These are phyloP conservation scores for Zaprionus lachaisei DNA, from an alignment of 1,140 invertebrate species.

Conservation along the genomic window DNA sequence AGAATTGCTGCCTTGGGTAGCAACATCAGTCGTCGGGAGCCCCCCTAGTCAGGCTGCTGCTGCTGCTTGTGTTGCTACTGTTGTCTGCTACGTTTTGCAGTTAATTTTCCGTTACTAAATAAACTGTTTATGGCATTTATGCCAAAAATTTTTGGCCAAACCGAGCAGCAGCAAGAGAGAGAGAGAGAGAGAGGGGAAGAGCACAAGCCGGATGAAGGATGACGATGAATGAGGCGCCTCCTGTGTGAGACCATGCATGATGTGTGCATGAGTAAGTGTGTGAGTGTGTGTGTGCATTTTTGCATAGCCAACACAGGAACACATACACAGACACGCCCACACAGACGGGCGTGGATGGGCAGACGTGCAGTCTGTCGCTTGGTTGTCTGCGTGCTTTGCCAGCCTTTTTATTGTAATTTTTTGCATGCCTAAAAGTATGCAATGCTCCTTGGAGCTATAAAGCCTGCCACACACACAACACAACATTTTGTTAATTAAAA, in stretches of 20 bases:
- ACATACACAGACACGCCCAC: constrained; percentile 5
- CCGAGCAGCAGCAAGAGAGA: constrained; percentile 3
- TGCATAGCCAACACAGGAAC: constrained; percentile 48
- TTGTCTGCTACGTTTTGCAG: constrained; percentile 69
- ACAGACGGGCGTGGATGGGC: constrained; percentile 4
- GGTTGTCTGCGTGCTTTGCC: constrained; percentile 34
- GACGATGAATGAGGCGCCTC: constrained; percentile 55
- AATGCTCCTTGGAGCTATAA: constrained; percentile 20
- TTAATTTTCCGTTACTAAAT: constrained; percentile 83
- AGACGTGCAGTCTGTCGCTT: constrained; percentile 40
- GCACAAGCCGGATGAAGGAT: constrained; percentile 65
- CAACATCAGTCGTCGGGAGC: constrained; percentile 57
- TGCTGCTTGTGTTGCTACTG: constrained; percentile 32
- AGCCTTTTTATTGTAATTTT: constrained; percentile 67
- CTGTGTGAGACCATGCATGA: constrained; percentile 15
- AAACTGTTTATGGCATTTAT: constrained; percentile 83
- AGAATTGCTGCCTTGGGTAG: constrained; percentile 60
- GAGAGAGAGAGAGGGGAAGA: background rate
- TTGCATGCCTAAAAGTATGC: constrained; percentile 41
- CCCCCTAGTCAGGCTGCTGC: constrained; percentile 43
- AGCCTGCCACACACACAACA: constrained; percentile 11
- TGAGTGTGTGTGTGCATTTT: constrained; percentile 51
- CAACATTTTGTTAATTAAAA: constrained; percentile 42
- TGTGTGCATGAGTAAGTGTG: background rate
- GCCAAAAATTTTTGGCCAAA: constrained; percentile 78